A percentile compares a stretch with the other conserved stretches of the same genome.
Evolutionary conservation across 2,113 vertebrate genomes (phyloP).

Genomic region (Neogale vison): DNA sequence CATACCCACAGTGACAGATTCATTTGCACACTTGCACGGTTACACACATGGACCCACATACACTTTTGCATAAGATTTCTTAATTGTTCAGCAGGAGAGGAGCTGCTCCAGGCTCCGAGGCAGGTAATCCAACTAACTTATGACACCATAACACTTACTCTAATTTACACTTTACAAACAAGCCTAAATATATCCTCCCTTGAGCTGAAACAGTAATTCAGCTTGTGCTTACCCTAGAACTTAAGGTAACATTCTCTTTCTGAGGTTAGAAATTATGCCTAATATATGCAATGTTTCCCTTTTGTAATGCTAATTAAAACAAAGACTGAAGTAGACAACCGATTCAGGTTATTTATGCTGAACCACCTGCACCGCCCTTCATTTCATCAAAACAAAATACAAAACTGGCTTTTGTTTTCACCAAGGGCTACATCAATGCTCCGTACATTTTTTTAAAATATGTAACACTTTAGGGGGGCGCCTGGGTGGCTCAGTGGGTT

Average conservation of each 20-base stretch:
- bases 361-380: constrained; percentile 17
- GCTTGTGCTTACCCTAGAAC: not conserved
- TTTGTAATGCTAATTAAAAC: constrained; percentile 78
- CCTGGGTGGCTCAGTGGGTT: too few species aligned
- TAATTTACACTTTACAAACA: constrained; percentile 78
- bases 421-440: not conserved
- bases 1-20: not conserved
- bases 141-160: constrained; percentile 47
- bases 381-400: constrained; percentile 60
- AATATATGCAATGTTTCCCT: constrained; percentile 72
- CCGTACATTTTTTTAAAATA: not conserved
- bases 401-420: not conserved
- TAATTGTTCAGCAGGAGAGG: constrained; percentile 54
- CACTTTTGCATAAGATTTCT: constrained; percentile 16
- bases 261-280: constrained; percentile 71
- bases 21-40: not conserved
- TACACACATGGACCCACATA: not conserved
- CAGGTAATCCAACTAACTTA: constrained; percentile 56
- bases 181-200: constrained; percentile 69
- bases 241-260: constrained; percentile 58
- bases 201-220: constrained; percentile 68
- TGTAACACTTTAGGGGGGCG: not conserved
- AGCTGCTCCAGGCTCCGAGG: not conserved
- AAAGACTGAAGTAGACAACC: constrained; percentile 52
- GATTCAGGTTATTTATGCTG: constrained; percentile 54